A percentile compares a stretch with the other conserved stretches of the same genome.
These are phyloP conservation scores for Podilymbus podiceps DNA, from an alignment of 2,113 vertebrate species.

Conservation along the genomic window DNA sequence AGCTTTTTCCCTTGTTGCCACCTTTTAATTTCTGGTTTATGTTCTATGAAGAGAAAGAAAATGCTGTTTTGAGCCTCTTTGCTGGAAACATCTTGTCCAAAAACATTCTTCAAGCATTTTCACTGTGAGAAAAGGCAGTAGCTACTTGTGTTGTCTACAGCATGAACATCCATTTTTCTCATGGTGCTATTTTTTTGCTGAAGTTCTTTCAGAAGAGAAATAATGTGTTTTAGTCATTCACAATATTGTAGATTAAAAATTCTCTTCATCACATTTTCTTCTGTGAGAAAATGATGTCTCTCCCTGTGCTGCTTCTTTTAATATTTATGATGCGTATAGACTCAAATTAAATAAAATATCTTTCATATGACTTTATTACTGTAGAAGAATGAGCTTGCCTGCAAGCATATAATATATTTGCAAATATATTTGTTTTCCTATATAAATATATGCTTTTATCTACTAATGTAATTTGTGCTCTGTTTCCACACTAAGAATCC, in stretches of 20 bases:
- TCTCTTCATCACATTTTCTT: not conserved
- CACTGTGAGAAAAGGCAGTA: constrained; percentile 57
- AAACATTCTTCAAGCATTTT: constrained; percentile 50
- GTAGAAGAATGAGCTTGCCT: not conserved
- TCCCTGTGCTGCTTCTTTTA: not conserved
- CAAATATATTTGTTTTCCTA: not conserved
- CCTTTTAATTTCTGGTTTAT: constrained; percentile 22
- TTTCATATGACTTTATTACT: not conserved
- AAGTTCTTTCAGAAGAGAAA: constrained; percentile 51
- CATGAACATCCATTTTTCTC: constrained; percentile 41
- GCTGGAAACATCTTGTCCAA: constrained; percentile 44
- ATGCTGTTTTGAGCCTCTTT: not conserved
- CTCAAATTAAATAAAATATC: not conserved
- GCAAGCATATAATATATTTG: not conserved
- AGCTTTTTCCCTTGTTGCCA: not conserved
- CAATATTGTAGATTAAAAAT: constrained; percentile 19
- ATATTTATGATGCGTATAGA: not conserved
- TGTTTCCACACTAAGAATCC: not conserved
- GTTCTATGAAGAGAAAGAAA: not conserved
- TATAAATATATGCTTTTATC: not conserved
- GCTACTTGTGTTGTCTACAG: constrained; percentile 42
- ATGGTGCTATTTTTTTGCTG: not conserved
- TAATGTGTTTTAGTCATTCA: constrained; percentile 45
- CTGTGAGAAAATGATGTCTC: not conserved
- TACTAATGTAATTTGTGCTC: not conserved